Percentiles rank a stretch among this genome's conserved stretches.
Conservation (phyloP, 2,113 vertebrate genomes). For the Forbesichthys agassizii region DNA sequence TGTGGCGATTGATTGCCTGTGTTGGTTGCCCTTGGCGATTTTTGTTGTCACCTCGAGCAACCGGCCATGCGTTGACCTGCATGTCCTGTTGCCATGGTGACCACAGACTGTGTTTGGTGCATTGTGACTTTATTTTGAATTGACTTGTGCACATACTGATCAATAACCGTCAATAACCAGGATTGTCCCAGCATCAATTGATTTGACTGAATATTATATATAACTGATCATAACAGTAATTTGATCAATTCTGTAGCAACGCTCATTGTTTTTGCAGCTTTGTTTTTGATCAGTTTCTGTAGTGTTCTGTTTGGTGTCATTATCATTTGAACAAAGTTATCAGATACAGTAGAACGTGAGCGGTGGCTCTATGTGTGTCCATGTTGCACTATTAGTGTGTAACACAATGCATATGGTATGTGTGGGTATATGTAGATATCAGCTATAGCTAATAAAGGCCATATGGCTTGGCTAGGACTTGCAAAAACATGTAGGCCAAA, state of each 20-base stretch:
- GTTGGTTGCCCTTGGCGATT: slow-evolving; percentile 75
- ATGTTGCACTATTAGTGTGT: slow-evolving; percentile 65
- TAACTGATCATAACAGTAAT: slow-evolving; percentile 42
- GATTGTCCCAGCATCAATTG: slow-evolving; percentile 60
- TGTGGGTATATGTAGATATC: slow-evolving; percentile 45
- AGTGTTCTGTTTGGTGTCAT: slow-evolving; percentile 73
- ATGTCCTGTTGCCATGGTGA: slow-evolving; percentile 79
- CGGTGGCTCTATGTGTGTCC: slow-evolving; percentile 62
- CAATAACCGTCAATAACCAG: slow-evolving; percentile 73
- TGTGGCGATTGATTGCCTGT: slow-evolving; percentile 80
- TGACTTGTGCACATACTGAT: slow-evolving; percentile 77
- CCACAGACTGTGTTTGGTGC: slow-evolving; percentile 79
- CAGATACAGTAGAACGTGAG: slow-evolving; percentile 51
- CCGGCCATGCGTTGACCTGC: slow-evolving; percentile 76
- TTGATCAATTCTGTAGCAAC: slow-evolving; percentile 58
- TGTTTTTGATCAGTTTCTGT: slow-evolving; percentile 77
- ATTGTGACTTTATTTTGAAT: slow-evolving; percentile 78
- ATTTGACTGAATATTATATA: slow-evolving; percentile 64
- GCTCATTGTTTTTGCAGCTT: slow-evolving; percentile 59
- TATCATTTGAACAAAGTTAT: slow-evolving; percentile 68
- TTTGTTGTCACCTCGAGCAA: slow-evolving; percentile 76
- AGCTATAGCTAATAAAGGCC: background rate
- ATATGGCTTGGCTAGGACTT: slow-evolving; percentile 28
- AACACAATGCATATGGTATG: slow-evolving; percentile 48
- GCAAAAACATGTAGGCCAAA: background rate